These are phyloP conservation scores for Andrena flavipes DNA, from an alignment of 2,888 invertebrate genomes.

Conservation along the genomic window DNA sequence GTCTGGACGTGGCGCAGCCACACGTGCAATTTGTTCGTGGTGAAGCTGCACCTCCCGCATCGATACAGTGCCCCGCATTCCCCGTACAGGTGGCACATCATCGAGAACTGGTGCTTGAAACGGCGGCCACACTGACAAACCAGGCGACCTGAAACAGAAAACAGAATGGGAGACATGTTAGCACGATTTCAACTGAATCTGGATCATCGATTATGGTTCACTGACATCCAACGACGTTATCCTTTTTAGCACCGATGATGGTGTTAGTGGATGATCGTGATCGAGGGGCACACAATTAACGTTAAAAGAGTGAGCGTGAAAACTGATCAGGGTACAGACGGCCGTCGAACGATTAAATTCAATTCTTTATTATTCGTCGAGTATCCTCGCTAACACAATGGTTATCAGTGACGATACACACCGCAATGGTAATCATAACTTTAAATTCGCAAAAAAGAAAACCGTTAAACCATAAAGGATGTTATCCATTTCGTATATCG, in stretches of 20 bases:
- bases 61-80: constrained; percentile 81
- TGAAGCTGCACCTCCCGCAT: constrained; percentile 78
- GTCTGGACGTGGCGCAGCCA: constrained; percentile 37
- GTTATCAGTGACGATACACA: constrained; percentile 77
- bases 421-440: constrained; percentile 73
- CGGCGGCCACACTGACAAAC: constrained; percentile 69
- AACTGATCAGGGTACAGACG: constrained; percentile 31
- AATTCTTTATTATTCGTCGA: constrained; percentile 80
- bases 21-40: constrained; percentile 72
- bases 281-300: neutral
- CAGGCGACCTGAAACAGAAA: constrained; percentile 72
- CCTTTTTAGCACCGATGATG: too few species aligned
- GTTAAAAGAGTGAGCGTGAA: neutral
- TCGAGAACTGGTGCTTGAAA: constrained; percentile 76
- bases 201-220: too few species aligned
- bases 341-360: constrained; percentile 78
- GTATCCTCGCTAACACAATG: constrained; percentile 77
- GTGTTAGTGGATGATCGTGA: too few species aligned
- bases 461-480: constrained; percentile 74
- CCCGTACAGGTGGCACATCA: constrained; percentile 76
- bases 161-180: constrained; percentile 53
- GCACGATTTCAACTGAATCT: constrained; percentile 20
- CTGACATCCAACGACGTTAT: too few species aligned
- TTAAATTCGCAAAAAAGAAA: constrained; percentile 70
- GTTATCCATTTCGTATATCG: constrained; percentile 42